Base-by-base conservation (phyloP, 2,888 invertebrate genomes). In the Temnothorax ravouxi region DNA sequence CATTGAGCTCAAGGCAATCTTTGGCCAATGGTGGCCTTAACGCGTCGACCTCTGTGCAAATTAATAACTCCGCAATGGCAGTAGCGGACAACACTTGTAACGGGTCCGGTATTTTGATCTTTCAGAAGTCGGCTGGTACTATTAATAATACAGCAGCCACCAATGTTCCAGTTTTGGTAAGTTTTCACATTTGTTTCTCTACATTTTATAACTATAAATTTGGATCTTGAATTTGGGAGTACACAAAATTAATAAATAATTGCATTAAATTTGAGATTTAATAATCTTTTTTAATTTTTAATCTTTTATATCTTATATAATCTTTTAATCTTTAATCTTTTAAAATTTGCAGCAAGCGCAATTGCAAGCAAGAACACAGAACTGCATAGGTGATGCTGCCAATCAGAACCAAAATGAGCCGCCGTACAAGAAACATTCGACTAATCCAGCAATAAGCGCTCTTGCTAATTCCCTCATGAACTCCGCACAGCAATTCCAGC, bases 381-480 rank as follows among this genome's bases (percentile, higher is more conserved):
- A 95, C 92, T 93, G 92, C 69, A 88, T 93, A 41, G 84, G 87
- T 29, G 94, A 94, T 71, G 89, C 91, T 41, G 89, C 88, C 83
- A 93, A 88, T 88, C 93, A 93, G 83, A 91, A 95, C 87, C 96
- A 96, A 90, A 96, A 95, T 90, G 95, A 96, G 44, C 95, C 95
- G 5, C 94, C 95, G 66, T 95, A 95, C 38, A 96, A 96, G 90
- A 96, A 96, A 66, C 93, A 95, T 86, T 93, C 95, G 66, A 96
- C 96, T 91, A 97, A 96, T 92, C 96, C 97, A 50, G 97, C 97
- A 83, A 97, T 97, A 91, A 97, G 96, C 93, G 97, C 97, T 72
- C 96, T 98, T 90, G 97, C 97, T 86, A 97, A 97, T 87, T 97
- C 97, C 93, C 96, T 98, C 56, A 97, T 97, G 97, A 97, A 97